phyloP scores from a whole-genome alignment of 2,113 vertebrate genomes.

The Setophaga coronata region DNA sequence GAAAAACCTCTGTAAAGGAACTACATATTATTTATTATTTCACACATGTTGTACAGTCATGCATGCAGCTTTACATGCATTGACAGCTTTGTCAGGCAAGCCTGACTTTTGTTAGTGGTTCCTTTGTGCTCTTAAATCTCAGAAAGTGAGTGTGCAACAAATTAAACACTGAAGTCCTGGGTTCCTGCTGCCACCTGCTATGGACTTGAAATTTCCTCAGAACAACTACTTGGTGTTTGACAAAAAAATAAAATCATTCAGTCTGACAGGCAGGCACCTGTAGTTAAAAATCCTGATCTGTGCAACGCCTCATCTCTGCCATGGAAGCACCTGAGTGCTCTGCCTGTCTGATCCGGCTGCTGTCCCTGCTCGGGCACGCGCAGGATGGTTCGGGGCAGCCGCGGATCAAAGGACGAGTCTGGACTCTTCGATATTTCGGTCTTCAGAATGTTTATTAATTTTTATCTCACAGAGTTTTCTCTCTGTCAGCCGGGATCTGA shows the following conservation, averaged over 20 bases:
- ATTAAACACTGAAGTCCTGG: neutral
- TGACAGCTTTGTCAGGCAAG: neutral
- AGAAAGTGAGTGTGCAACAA: neutral
- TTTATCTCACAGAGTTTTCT: no score
- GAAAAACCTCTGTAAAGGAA: neutral
- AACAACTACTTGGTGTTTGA: neutral
- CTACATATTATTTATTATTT: neutral
- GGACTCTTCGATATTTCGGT: no score
- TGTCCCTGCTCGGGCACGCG: no score
- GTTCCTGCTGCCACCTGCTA: neutral
- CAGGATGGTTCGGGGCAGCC: no score
- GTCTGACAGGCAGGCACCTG: neutral
- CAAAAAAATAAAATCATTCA: neutral
- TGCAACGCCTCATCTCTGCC: neutral
- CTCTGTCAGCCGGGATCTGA: no score
- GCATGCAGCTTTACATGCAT: neutral
- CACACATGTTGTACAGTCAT: neutral
- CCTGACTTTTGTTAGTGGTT: neutral
- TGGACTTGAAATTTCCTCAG: neutral
- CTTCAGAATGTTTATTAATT: no score
- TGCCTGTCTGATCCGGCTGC: neutral
- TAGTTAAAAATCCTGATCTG: neutral
- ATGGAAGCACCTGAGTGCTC: neutral
- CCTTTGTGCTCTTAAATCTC: neutral
- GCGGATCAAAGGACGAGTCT: no score